These are phyloP conservation scores for Bungarus multicinctus DNA, from an alignment of 2,113 vertebrate species.

Conservation along the genomic window DNA sequence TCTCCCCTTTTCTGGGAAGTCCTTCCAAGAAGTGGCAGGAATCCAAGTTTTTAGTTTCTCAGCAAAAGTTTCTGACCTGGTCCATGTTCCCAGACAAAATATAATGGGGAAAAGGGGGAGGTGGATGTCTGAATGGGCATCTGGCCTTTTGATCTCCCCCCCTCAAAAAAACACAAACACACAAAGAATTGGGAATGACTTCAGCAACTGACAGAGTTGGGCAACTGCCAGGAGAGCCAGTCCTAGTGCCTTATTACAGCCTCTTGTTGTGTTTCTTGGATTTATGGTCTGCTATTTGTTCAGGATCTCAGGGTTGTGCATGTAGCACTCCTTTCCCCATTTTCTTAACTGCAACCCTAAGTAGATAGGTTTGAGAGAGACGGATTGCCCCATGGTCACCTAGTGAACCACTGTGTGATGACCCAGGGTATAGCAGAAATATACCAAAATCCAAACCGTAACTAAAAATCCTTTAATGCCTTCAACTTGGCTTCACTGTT, in stretches of 20 bases:
- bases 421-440: too few relatives aligned
- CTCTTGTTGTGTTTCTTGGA: not conserved
- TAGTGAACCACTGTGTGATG: not conserved
- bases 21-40: not conserved
- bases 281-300: not conserved
- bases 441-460: too few relatives aligned
- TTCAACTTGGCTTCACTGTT: too few relatives aligned
- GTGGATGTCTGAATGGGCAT: not conserved
- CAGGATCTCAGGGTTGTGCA: not conserved
- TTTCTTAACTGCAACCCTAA: not conserved
- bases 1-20: constrained; percentile 15
- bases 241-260: not conserved
- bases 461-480: too few relatives aligned
- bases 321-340: not conserved
- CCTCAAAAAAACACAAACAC: too few relatives aligned
- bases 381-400: not conserved
- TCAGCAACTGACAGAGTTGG: not conserved
- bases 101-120: not conserved
- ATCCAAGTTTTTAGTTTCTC: not conserved
- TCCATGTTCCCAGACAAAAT: not conserved
- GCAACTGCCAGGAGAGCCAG: not conserved
- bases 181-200: not conserved
- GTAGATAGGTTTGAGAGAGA: not conserved
- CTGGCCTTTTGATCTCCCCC: not conserved
- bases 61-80: not conserved